Base-by-base conservation (phyloP, 2,797 vertebrate species). In the Acanthis flammea region DNA sequence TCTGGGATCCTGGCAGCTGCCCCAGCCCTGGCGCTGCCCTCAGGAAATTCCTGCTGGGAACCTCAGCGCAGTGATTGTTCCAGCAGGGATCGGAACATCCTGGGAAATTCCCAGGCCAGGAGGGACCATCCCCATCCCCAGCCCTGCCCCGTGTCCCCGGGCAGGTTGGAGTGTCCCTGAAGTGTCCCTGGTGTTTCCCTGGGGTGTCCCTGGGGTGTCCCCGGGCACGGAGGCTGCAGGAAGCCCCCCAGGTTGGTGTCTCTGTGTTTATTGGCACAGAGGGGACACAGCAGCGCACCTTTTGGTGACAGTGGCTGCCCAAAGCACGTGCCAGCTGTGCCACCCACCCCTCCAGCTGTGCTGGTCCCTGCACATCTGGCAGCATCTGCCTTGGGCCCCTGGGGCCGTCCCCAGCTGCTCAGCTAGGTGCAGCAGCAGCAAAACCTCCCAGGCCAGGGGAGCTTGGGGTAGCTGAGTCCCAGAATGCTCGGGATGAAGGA, bases 321-420 rank as follows among this genome's bases (percentile, higher is more conserved):
- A 3, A 35, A 16, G 23, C 47, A n/a, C 22, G 8, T 1, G 0
- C 57, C 2, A 4, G 30, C 75, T 44, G 47, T 68, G 39, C 39
- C 1, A 1, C 3, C 78, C 15, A 19, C 28, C 22, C 30, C 58
- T 51, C n/a, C 66, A 12, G 2, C 1, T 39, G 76, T 57, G 65
- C 21, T 12, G 25, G 8, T 13, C 25, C 42, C 62, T 53, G 47
- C 10, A 28, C 47, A 24, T 51, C 66, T 9, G 23, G 12, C 6
- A 3, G 41, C 39, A 7, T 2, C 61, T 67, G 53, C 33, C 3
- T 1, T 8, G 3, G 9, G 10, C 7, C 48, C 35, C 50, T 0
- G 4, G 14, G 1, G 3, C 21, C 2, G 0, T 6, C 24, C 21
- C 31, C n/a, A 16, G n/a, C 61, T 35, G 45, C 47, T 42, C 35